Percentiles rank a stretch among this genome's conserved stretches.
These are phyloP conservation scores for Peromyscus maniculatus DNA, from an alignment of 2,113 vertebrate species.

Conservation along the genomic window DNA sequence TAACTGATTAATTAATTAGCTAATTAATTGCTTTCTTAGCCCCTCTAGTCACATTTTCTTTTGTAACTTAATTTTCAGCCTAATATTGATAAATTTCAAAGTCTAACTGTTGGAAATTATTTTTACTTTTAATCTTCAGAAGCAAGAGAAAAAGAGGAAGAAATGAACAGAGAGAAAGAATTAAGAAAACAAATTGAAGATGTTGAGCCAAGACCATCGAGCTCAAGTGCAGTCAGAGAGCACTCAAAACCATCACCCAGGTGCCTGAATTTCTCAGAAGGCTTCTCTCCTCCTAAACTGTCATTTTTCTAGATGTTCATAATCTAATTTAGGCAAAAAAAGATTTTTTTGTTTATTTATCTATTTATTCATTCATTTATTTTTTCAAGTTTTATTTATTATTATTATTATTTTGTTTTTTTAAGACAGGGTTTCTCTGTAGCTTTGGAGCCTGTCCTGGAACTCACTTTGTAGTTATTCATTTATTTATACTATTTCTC, in stretches of 20 bases:
- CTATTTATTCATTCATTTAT: too few species aligned
- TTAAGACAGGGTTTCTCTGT: too few species aligned
- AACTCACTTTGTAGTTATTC: too few species aligned
- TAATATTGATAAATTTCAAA: not conserved
- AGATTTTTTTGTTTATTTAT: not conserved
- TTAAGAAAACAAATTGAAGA: slow-evolving; percentile 69
- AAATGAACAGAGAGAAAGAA: slow-evolving; percentile 84
- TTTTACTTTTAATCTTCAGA: slow-evolving; percentile 82
- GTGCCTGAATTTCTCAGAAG: slow-evolving; percentile 75
- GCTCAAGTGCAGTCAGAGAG: slow-evolving; percentile 66
- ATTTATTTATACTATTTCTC: not conserved
- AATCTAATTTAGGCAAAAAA: not conserved
- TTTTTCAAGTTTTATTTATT: too few species aligned
- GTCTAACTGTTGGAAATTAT: slow-evolving; percentile 20
- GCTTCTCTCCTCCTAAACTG: not conserved
- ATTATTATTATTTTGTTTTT: too few species aligned
- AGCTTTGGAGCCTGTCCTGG: too few species aligned
- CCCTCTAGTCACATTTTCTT: not conserved
- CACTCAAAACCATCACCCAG: slow-evolving; percentile 75
- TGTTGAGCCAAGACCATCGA: slow-evolving; percentile 74
- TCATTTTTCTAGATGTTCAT: not conserved
- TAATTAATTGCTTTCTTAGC: not conserved
- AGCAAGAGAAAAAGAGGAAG: slow-evolving; percentile 88
- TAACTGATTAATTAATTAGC: too few species aligned
- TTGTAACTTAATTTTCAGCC: slow-evolving; percentile 51